Evolutionary conservation across 1,140 invertebrate species (phyloP), one percentile per base, ranked within the genome.

Genomic region (Heliothis subflexa): DNA sequence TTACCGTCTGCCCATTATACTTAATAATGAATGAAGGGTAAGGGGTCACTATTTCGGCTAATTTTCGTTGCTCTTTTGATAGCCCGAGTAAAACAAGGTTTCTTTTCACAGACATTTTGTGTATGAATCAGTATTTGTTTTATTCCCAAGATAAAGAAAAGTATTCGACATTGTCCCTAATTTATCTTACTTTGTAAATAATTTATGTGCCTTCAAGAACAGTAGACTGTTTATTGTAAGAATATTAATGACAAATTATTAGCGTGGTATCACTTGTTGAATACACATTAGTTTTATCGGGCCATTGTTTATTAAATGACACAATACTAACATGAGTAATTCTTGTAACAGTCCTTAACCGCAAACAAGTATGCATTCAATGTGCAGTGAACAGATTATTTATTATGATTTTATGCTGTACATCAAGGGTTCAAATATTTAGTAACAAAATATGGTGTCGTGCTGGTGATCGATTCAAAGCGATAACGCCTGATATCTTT

Each of bases 201-300:
- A 64, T 47, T 45, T 47, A 64, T 64, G n/a, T 45, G 45, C 28
- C 18, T 40, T 45, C 9, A 45, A 52, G 68, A 55, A 47, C 49
- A 12, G 49, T 28, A 28, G 21, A 68, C 52, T 50, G 47, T 68
- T 49, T 28, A 68, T 50, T 64, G 47, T 28, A 28, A 68, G 64
- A 50, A 68, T 68, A 68, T 68, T 68, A 68, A 68, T 49, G 49
- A 68, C 16, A 68, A 68, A 68, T 68, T 68, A 68, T 50, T 25
- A 3, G 16, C 10, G 18, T 68, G 4, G 64, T 68, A 52, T 68
- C 64, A 50, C 47, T 68, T 28, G 49, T 52, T 68, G 64, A 68
- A 68, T 68, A 68, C 64, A 50, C 50, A 68, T 68, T 25, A 68
- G 64, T 68, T 68, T 68, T 14, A 68, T 64, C 61, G 61, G 61